Evolutionary conservation across 2,113 vertebrate species (phyloP).

Genomic region (Pachyramphus minor): DNA sequence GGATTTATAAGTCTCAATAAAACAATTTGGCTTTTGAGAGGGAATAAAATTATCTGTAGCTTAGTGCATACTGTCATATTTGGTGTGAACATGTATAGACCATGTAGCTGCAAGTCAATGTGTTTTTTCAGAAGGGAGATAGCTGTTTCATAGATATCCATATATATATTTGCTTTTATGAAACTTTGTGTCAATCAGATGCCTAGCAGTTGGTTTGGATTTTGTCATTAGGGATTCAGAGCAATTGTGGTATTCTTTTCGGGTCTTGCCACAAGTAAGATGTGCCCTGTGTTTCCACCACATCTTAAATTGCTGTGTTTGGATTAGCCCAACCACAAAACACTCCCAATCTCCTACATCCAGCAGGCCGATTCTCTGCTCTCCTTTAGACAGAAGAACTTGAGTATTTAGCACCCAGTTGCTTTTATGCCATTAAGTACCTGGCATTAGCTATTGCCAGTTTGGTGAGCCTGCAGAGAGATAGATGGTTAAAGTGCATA

Average conservation of each 20-base stretch:
- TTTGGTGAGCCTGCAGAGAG: not conserved
- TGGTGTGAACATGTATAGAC: not conserved
- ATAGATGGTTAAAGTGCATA: not conserved
- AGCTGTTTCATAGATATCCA: not conserved
- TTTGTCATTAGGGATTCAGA: not conserved
- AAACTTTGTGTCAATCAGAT: not conserved
- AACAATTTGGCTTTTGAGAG: not conserved
- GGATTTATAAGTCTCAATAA: not conserved
- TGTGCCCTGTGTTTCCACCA: not conserved
- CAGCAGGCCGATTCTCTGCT: not conserved
- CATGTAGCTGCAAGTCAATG: not conserved
- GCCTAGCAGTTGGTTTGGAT: not conserved
- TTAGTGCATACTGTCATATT: not conserved
- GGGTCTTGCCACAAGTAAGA: not conserved
- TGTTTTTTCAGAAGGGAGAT: not conserved
- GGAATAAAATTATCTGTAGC: not conserved
- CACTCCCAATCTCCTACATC: not conserved
- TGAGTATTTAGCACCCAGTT: not conserved
- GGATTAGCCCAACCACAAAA: not conserved
- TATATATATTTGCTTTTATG: not conserved
- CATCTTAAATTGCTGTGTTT: not conserved
- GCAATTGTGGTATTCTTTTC: not conserved
- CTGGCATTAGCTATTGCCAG: not conserved
- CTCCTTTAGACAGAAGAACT: not conserved
- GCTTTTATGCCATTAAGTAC: not conserved